Evolutionary conservation across 2,888 invertebrate species (phyloP).

Genomic region (Watsonalla cultraria): DNA sequence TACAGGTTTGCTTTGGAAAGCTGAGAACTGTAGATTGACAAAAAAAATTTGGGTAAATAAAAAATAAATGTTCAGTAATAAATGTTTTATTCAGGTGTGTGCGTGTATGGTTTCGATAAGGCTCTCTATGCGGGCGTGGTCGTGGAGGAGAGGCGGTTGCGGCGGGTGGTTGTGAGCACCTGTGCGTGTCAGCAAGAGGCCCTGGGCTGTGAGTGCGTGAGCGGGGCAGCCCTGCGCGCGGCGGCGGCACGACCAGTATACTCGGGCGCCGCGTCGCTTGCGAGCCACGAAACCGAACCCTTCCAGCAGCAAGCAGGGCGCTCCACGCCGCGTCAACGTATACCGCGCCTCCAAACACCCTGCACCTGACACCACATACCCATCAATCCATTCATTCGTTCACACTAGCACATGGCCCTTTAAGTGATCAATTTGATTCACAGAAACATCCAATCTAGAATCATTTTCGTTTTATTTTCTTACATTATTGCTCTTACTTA

Average conservation of each 20-base stretch:
- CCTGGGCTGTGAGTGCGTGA: conserved; percentile 56
- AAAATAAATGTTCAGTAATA: neutral
- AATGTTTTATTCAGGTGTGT: conserved; percentile 9
- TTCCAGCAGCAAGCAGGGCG: conserved; percentile 58
- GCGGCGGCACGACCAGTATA: conserved; percentile 67
- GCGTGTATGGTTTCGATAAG: conserved; percentile 59
- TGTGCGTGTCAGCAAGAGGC: conserved; percentile 43
- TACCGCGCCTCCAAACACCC: conserved; percentile 48
- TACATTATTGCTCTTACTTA: conserved; percentile 2
- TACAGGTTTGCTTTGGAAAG: too few species aligned
- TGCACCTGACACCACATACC: conserved; percentile 11
- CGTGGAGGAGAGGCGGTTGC: conserved; percentile 32
- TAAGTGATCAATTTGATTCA: neutral
- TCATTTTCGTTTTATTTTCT: neutral
- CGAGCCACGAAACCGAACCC: conserved; percentile 63
- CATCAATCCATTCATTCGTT: neutral
- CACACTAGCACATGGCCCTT: neutral
- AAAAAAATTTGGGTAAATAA: neutral
- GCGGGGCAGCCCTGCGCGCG: conserved; percentile 56
- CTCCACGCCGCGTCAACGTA: conserved; percentile 66
- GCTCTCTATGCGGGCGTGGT: conserved; percentile 58
- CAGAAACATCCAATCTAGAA: neutral
- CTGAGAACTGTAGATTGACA: too few species aligned
- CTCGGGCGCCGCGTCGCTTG: conserved; percentile 60
- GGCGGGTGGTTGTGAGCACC: conserved; percentile 50